phyloP scores from a whole-genome alignment of 2,888 invertebrate species.

The Xestia xanthographa region DNA sequence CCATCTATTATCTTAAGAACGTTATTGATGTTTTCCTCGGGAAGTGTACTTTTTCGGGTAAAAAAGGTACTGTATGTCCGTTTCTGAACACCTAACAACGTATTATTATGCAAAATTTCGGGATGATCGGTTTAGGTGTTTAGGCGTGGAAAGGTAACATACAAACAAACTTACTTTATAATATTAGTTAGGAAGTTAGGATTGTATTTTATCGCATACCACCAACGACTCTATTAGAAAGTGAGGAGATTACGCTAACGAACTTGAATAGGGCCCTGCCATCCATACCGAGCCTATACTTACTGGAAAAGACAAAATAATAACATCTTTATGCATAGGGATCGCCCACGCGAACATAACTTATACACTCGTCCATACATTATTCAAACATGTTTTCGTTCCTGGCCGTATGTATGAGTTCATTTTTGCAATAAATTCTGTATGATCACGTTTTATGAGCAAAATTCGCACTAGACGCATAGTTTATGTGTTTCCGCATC shows the following conservation, averaged over 20 bases:
- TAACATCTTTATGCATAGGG: slow-evolving; percentile 79
- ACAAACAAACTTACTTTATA: no score
- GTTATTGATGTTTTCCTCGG: no score
- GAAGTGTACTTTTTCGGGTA: no score
- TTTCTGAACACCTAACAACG: no score
- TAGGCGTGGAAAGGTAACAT: no score
- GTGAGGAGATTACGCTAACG: slow-evolving; percentile 82
- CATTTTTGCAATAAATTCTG: slow-evolving; percentile 81
- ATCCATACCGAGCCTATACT: slow-evolving; percentile 70
- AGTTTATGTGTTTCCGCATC: slow-evolving; percentile 58
- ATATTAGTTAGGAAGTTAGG: no score
- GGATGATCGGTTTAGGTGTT: no score
- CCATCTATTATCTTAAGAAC: no score
- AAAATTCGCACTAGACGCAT: slow-evolving; percentile 64
- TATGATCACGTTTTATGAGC: slow-evolving; percentile 71
- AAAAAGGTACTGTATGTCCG: no score
- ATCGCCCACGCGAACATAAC: slow-evolving; percentile 81
- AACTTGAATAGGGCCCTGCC: slow-evolving; percentile 75
- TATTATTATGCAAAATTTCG: no score
- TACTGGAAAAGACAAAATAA: slow-evolving; percentile 77
- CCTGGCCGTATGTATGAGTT: slow-evolving; percentile 76
- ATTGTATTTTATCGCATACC: slow-evolving; percentile 74
- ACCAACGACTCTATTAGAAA: slow-evolving; percentile 79
- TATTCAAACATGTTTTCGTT: slow-evolving; percentile 81
- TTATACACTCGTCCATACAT: slow-evolving; percentile 78